Base-by-base conservation (phyloP, 2,113 vertebrate genomes). In the Gasterosteus aculeatus region DNA sequence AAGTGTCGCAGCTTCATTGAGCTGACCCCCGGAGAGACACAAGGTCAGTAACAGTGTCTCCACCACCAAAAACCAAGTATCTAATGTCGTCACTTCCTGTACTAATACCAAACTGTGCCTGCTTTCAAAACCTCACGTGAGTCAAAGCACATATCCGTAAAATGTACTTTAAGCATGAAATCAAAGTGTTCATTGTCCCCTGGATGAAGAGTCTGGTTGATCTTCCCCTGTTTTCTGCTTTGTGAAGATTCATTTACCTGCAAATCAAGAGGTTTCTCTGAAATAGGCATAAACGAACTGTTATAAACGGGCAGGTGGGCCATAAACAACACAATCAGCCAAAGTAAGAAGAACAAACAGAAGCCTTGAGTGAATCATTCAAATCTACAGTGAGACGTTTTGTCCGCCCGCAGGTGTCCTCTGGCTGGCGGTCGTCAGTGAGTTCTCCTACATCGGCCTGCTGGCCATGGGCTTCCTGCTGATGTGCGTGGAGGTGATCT, bases 1-100 rank as follows among this genome's bases (percentile, higher is more conserved):
- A 94, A 92, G 70, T 96, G 95, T 69, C 93, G 95, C 26, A 96
- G 95, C 76, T 96, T 96, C 89, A 95, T 95, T 6, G 94, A 96
- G 69, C 69, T 96, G 77, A 94, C 95, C 1, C 95, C 95, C 4
- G 94, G 86, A 81, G 93, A 95, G 76, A 94, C 93, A n/a, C 93
- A 94, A 92, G 93, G 94, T 94, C 6, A 12, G 63, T 33, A 11
- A 64, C 6, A 35, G 16, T 26, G 22, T 26, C 22, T 26, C 22
- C 22, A 26, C 22, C 22, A 26, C 22, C 22, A 26, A 75, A 57
- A 26, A 29, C 3, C 10, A 69, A 41, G 33, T 41, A 46, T 14
- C 29, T 29, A 57, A 14, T 33, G 54, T 3, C 8, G 31, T n/a
- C 47, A 59, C 7, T 18, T n/a, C 19, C 19, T 16, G n/a, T 10